Percentiles rank a stretch among this genome's conserved stretches.
Evolutionary conservation across 2,113 vertebrate species (phyloP).

Genomic region (Otus sunia): DNA sequence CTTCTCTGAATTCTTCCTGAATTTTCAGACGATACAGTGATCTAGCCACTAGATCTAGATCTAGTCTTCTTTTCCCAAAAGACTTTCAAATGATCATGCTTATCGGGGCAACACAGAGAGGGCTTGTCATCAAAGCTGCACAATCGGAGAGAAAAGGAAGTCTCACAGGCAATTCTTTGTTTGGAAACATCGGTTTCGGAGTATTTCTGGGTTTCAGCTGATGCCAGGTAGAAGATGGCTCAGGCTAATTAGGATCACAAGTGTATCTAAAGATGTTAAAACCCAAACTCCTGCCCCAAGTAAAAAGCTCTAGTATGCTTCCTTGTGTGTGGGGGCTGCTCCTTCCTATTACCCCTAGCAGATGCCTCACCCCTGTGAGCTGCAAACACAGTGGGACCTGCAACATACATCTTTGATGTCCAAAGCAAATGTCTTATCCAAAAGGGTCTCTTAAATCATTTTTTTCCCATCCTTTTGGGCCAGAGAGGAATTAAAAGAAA

Average conservation of each 20-base stretch:
- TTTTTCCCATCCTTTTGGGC: not conserved
- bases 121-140: not conserved
- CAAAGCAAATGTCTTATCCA: not conserved
- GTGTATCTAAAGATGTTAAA: not conserved
- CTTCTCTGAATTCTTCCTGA: not conserved
- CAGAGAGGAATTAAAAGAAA: not conserved
- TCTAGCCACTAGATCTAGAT: too few relatives aligned
- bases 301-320: not conserved
- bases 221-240: not conserved
- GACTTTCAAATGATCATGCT: not conserved
- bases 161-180: not conserved
- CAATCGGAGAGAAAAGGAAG: not conserved
- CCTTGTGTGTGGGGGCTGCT: too few relatives aligned
- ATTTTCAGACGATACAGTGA: not conserved
- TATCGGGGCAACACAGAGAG: not conserved
- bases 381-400: not conserved
- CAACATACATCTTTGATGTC: not conserved
- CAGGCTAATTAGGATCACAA: not conserved
- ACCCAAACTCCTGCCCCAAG: accelerated
- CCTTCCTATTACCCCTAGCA: not conserved
- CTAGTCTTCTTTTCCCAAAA: not conserved
- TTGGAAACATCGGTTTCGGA: not conserved
- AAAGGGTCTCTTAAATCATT: not conserved
- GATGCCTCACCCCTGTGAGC: not conserved
- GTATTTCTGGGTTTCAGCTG: not conserved